Conservation (phyloP, 92 coral and sea anemone species). For the Pocillopora grandis region DNA sequence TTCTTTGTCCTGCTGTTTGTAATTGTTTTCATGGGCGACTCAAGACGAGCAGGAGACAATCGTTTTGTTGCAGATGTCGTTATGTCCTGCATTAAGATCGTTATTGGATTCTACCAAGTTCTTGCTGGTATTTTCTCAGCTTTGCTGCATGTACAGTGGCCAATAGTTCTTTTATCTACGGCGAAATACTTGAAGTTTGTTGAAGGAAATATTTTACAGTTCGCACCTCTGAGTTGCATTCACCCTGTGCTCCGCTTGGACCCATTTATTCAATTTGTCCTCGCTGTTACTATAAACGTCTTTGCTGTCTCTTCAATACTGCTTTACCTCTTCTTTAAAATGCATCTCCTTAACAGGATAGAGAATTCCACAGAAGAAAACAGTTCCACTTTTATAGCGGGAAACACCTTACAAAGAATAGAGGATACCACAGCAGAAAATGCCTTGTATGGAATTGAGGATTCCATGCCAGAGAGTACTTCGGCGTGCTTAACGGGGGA, state of each 20-base stretch:
- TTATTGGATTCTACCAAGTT: constrained; percentile 54
- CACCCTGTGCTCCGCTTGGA: constrained; percentile 1
- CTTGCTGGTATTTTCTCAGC: constrained; percentile 47
- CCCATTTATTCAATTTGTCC: constrained; percentile 11
- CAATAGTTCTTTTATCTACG: constrained; percentile 32
- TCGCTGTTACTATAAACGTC: constrained; percentile 6
- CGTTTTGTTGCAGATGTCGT: constrained; percentile 47
- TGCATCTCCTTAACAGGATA: background rate
- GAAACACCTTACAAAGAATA: no score
- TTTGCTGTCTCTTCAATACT: constrained; percentile 7
- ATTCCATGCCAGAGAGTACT: no score
- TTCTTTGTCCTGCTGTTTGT: constrained; percentile 45
- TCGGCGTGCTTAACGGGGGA: no score
- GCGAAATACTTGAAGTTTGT: constrained; percentile 39
- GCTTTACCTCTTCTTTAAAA: constrained; percentile 10
- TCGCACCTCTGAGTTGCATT: constrained; percentile 28
- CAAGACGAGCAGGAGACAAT: background rate
- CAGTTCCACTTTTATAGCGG: no score
- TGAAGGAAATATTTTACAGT: background rate
- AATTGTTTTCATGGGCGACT: constrained; percentile 64
- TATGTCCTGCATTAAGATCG: constrained; percentile 51
- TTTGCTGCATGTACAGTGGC: constrained; percentile 46
- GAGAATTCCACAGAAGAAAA: background rate
- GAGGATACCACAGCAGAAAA: no score
- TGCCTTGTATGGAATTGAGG: no score